Evolutionary conservation across 2,888 invertebrate species (phyloP).

Genomic region (Lithophane semibrunnea): DNA sequence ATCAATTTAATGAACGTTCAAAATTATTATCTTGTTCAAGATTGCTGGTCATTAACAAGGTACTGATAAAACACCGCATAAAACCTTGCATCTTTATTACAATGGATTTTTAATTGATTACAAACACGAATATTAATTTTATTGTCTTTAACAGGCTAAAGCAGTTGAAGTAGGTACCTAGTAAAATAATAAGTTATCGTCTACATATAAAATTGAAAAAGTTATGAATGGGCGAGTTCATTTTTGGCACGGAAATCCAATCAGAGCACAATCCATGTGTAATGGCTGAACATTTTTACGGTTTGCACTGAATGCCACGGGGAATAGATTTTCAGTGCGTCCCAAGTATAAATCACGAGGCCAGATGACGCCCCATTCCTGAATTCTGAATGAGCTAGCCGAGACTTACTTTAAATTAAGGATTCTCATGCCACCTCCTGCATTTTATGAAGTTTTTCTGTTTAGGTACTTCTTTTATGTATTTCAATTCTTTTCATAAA

Average conservation of each 20-base stretch:
- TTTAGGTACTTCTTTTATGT: conserved; percentile 37
- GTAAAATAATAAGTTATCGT: neutral
- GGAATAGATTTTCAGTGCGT: conserved; percentile 76
- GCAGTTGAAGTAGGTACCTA: conserved; percentile 12
- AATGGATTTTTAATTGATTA: conserved; percentile 39
- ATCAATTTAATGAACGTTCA: conserved; percentile 27
- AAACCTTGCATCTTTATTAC: conserved; percentile 29
- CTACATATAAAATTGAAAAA: conserved; percentile 27
- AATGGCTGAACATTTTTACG: conserved; percentile 70
- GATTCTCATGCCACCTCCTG: conserved; percentile 59
- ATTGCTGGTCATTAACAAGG: conserved; percentile 26
- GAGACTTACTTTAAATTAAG: conserved; percentile 72
- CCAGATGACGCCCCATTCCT: conserved; percentile 82
- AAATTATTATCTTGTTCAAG: conserved; percentile 10
- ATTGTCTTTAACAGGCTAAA: neutral
- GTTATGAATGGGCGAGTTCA: conserved; percentile 35
- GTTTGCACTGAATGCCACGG: conserved; percentile 57
- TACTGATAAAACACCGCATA: conserved; percentile 12
- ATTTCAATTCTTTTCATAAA: conserved; percentile 19
- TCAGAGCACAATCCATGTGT: conserved; percentile 65
- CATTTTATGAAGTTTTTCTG: conserved; percentile 53
- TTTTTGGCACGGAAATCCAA: conserved; percentile 51
- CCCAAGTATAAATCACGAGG: conserved; percentile 82
- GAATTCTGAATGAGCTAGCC: conserved; percentile 83
- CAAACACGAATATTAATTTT: conserved; percentile 12